Evolutionary conservation across 2,113 vertebrate genomes (phyloP), one percentile per base, ranked within the genome.

Genomic region (Psittacara wagleri): DNA sequence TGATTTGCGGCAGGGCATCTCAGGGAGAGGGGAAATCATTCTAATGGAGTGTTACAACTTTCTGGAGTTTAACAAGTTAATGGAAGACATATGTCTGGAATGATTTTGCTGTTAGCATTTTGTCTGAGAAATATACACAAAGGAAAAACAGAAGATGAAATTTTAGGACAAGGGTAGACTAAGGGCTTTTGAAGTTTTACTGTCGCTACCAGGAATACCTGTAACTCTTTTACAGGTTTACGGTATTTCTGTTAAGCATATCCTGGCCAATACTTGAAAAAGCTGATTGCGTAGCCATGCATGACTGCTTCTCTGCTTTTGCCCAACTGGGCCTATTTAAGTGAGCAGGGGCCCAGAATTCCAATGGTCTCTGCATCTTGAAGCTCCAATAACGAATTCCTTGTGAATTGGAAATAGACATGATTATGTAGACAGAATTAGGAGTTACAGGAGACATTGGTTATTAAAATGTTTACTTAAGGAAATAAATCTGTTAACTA

Each of bases 11-110:
- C 81, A 68, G 43, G 75, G 81, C 48, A 90, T 95, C 63, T 77
- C 48, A 74, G 54, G 67, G 63, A 95, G 89, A 84, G 31, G 68
- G 67, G 89, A 96, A 95, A 94, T 91, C 13, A 55, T 90, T 86
- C 90, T 95, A 92, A 96, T 95, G 89, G 91, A 83, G 77, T 87
- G 86, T 51, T 93, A 59, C 29, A 85, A 86, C 92, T 92, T 94
- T 66, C 73, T 94, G n/a, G 41, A 82, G 95, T 93, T 97, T 92
- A 96, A 35, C 73, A 92, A 95, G 75, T 83, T 94, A 96, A 96
- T 95, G 63, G 88, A 67, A 96, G 48, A 76, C 87, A 96, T 54
- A 94, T 86, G 74, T 68, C 72, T 92, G 80, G 59, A 80, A 76
- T 49, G 75, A 80, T 86, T 91, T 94, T 57, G 80, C 48, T 87